Base-by-base conservation (phyloP, 2,888 invertebrate genomes). In the Bombylius major region DNA sequence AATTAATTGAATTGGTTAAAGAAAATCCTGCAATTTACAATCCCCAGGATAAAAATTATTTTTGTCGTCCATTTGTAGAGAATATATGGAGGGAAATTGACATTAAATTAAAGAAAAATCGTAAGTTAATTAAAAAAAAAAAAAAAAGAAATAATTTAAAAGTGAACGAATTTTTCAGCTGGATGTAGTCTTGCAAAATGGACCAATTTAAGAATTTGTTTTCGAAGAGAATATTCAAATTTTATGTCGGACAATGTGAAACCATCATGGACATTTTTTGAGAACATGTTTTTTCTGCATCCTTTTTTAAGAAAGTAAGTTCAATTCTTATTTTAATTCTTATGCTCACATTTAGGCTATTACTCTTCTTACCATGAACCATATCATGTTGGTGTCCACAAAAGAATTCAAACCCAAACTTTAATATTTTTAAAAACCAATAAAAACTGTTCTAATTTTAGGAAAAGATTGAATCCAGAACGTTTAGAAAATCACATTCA, bases 61-160 rank as follows among this genome's bases (percentile, higher is more conserved):
- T 72, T 51, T 72, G 72, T 57, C 65, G 72, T 5, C 70, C 72
- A 0, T 72, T 70, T 59, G 71, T 72, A 13, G 72, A 72, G 54
- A 72, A 70, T 61, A 70, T 72, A 51, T 72, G 72, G 72, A 67
- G 70, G 14, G 70, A 72, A 56, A 70, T 72, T 23, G 72, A 72
- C 56, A 55, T 68, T 4, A 69, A 70, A 56, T 59, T 72, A 13
- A 67, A 68, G 36, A 72, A 72, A 46, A 71, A 70, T 61, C 68
- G 67, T 67, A 59, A 65, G 64, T 64, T 34, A 14, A 36, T 36
- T 36, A 3, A 3, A 8, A 36, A 36, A 36, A 36, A 8, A 4
- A 36, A 36, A 8, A 36, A 3, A 4, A 3, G 6, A 8, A 8
- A 8, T 36, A 36, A 8, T 36, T 36, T 36, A 36, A 36, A 36